Evolutionary conservation across 2,113 vertebrate genomes (phyloP).

Genomic region (Muscicapa adusta): DNA sequence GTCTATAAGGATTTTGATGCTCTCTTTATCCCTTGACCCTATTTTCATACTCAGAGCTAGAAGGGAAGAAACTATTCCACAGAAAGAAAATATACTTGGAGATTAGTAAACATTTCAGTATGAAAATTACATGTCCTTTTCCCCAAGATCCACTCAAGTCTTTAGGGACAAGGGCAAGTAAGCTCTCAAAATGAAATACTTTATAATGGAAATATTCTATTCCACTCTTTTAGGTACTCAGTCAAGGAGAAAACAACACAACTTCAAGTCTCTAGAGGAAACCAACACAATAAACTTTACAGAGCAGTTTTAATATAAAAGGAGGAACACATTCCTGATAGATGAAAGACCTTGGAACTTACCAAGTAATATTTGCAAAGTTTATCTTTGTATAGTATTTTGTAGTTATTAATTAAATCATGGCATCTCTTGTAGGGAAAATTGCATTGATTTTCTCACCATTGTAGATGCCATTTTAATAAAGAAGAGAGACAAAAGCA

Average conservation of each 20-base stretch:
- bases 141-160: not conserved
- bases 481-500: not conserved
- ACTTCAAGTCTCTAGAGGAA: not conserved
- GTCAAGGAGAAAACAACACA: not conserved
- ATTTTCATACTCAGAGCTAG: not conserved
- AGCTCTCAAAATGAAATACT: slow-evolving; percentile 8
- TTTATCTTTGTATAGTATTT: not conserved
- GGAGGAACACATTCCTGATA: not conserved
- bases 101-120: not conserved
- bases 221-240: not conserved
- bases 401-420: slow-evolving; percentile 25
- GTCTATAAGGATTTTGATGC: not conserved
- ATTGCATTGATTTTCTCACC: not conserved
- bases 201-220: slow-evolving; percentile 13
- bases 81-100: not conserved
- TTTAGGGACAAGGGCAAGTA: not conserved
- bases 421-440: not conserved
- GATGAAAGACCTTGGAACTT: not conserved
- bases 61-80: not conserved
- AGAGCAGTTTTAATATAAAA: slow-evolving; percentile 5
- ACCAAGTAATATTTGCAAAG: not conserved
- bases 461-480: not conserved
- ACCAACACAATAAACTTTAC: not conserved
- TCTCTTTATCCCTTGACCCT: not conserved
- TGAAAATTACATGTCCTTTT: not conserved